phyloP scores from a whole-genome alignment of 23 tunicate species.

The Botrylloides violaceus region DNA sequence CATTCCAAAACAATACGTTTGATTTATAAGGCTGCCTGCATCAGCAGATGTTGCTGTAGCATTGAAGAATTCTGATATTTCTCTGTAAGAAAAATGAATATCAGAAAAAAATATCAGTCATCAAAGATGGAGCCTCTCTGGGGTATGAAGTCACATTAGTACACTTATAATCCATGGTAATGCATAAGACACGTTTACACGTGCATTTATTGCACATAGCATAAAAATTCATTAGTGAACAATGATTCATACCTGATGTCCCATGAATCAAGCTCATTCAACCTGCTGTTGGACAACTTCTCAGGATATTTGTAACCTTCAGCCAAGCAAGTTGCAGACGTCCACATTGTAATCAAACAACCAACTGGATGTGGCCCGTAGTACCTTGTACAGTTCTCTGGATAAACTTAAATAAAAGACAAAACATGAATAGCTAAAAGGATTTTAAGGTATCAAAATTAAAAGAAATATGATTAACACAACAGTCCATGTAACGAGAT shows the following conservation, averaged over 20 bases:
- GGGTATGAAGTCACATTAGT: no score
- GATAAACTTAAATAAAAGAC: background rate
- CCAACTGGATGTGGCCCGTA: conserved; percentile 25
- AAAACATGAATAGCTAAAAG: no score
- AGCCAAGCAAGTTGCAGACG: background rate
- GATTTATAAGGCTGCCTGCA: background rate
- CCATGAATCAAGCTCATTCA: background rate
- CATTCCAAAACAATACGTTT: conserved; percentile 19
- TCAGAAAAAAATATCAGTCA: no score
- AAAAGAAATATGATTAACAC: no score
- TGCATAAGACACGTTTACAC: no score
- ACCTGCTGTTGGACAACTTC: background rate
- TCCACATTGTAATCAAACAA: conserved; percentile 20
- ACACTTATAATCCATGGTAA: no score
- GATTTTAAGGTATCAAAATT: no score
- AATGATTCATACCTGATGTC: conserved; percentile 2
- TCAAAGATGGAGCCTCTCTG: background rate
- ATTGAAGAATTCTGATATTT: background rate
- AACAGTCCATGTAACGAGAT: no score
- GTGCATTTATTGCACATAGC: no score
- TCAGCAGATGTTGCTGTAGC: conserved; percentile 1
- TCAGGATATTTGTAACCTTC: conserved; percentile 7
- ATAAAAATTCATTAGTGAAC: no score
- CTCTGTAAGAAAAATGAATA: no score
- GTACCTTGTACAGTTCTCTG: conserved; percentile 1